Evolutionary conservation across 2,888 invertebrate genomes (phyloP), one percentile per base, ranked within the genome.

Genomic region (Drosophila robusta): DNA sequence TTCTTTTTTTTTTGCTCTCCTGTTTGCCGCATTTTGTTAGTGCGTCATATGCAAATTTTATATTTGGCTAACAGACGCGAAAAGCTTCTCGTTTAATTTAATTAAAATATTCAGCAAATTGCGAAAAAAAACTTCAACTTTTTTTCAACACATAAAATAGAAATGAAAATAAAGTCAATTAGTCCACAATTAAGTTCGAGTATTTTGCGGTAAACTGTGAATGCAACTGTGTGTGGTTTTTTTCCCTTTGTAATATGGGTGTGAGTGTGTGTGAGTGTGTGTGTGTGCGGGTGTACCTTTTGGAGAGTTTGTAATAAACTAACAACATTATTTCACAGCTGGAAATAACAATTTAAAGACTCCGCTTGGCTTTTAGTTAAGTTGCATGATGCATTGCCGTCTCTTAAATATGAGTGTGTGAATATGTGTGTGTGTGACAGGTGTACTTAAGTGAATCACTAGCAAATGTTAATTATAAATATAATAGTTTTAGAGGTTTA

Each of bases 1-100:
- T 46, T 7, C n/a, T 16, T 4, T 24, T 41, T 42, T 50, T 55
- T 41, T 32, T 36, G 9, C 38, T 12, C 34, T 8, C 16, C 39
- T 62, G 16, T 57, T 36, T 58, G 32, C 22, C 14, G 38, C 58
- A 66, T 64, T 57, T 47, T 45, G 57, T 80, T 50, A 67, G 67
- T 64, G 52, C 73, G 67, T 65, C 65, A 72, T 70, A 76, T 89
- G 87, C 60, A 87, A 83, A 77, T 83, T 66, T 64, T 54, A 80
- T 80, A 79, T 86, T 83, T 70, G 54, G 63, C 41, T 24, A 63
- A 63, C 41, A 29, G 24, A 51, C 51, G 66, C 47, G 34, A 64
- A 88, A 76, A 68, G 62, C 70, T 71, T 78, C 65, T 62, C 64
- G 73, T 76, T 88, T 83, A 64, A 72, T 73, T 89, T 62, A 72